Evolutionary conservation across 2,888 invertebrate genomes (phyloP), one percentile per base, ranked within the genome.

Genomic region (Tanytarsus gracilentus): DNA sequence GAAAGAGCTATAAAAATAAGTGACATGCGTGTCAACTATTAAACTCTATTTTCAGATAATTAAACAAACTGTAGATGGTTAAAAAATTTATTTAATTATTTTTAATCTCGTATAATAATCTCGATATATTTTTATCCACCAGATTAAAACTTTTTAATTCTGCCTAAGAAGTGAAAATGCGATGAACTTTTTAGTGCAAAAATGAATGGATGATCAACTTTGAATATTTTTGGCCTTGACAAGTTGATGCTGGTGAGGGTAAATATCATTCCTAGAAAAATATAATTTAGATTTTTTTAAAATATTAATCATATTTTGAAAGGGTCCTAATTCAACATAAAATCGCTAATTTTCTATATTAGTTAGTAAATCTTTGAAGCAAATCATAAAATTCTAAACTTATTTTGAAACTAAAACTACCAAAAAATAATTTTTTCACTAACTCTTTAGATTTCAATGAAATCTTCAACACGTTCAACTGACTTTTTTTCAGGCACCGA

Each of bases 181-280:
- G 44, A 21, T 18, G 44, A 18, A 5, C 21, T 23, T 26, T 44
- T 44, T 18, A 58, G 48, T 4, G 11, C 21, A 44, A 58, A 58
- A 11, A 48, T 21, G 18, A 58, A 58, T 48, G 58, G 58, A n/a
- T 56, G 55, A 26, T 56, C 26, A 1, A 27, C 55, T 26, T 16
- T 16, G 26, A 56, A 56, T 5, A 26, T 11, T 8, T 14, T 16
- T 5, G 27, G 8, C 4, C n/a, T 30, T 11, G 9, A 18, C 30
- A 30, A 23, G 23, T n/a, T n/a, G n/a, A n/a, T n/a, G 33, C 29
- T 30, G 33, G 21, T 21, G 6, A 33, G 5, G 3, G 30, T 21
- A n/a, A 52, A 21, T 7, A n/a, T 11, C 3, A 52, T 52, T 11
- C 18, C 52, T 52, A 30, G 3, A 52, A 30, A 14, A 52, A 33